Evolutionary conservation across 1,140 invertebrate genomes (phyloP), one percentile per base, ranked within the genome.

Genomic region (Eulimnadia texana): DNA sequence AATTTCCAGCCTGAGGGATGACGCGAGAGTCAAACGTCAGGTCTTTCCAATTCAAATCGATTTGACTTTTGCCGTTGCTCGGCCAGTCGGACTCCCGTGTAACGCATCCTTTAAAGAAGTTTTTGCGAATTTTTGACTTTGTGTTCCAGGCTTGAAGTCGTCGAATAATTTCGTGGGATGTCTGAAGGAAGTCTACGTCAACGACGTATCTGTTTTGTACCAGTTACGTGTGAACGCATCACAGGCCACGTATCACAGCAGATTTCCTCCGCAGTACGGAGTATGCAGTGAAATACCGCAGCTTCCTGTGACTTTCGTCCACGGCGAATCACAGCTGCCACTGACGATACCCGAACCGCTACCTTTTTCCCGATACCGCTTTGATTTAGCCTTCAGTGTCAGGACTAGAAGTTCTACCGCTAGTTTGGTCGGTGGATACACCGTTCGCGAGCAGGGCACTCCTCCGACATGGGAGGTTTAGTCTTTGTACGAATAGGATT

Each of bases 261-360:
- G 90, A 0, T 71, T 88, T 52, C 82, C 84, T 63, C 85, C 88
- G 0, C 84, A 90, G 71, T 90, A 88, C 67, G 82, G 84, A 64
- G 88, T 90, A 69, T 80, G 82, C 50, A 82, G 89, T 71, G 62
- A 59, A 20, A 86, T 92, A 11, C 82, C 88, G 68, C 84, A 89
- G 24, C 90, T 93, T 68, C 90, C 91, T 10, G 85, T 94, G 63
- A 93, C 91, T 24, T 93, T 92, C 77, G 89, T 89, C 16, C 91
- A 91, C 70, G 83, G 87, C 47, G 85, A 84, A 50, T 88, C 88
- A 58, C 86, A 90, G 71, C 33, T 42, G 6, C 6, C 16, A 16
- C 87, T 85, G 33, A 16, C 6, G 6, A 16, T 42, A 42, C 33
- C 33, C 6, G 33, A 42, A 42, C 33, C 6, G 33, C 33, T 42